These are phyloP conservation scores for Pogonomyrmex barbatus DNA, from an alignment of 1,140 invertebrate genomes.

Conservation along the genomic window DNA sequence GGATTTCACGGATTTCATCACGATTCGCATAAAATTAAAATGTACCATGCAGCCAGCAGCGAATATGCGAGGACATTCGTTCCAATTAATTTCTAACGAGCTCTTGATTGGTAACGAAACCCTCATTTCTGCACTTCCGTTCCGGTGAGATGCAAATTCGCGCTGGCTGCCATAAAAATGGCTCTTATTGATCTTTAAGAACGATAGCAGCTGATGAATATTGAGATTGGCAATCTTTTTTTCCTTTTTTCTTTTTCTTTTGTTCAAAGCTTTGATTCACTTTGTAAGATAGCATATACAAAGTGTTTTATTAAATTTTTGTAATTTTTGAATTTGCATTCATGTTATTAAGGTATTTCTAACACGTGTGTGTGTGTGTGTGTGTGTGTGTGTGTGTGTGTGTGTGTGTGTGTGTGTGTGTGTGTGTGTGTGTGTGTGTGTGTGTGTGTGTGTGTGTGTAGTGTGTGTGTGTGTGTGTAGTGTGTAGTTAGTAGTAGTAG, in stretches of 20 bases:
- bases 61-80: conserved; percentile 50
- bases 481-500: too few species aligned
- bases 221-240: conserved; percentile 14
- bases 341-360: not conserved
- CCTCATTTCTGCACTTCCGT: conserved; percentile 37
- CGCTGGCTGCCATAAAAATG: conserved; percentile 5
- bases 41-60: conserved; percentile 20
- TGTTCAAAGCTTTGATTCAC: conserved; percentile 6
- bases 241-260: not conserved
- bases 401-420: too few species aligned
- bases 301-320: conserved; percentile 42
- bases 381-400: too few species aligned
- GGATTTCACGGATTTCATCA: conserved; percentile 62
- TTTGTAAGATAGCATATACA: not conserved
- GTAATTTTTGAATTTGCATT: not conserved
- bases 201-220: conserved; percentile 9
- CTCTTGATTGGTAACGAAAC: conserved; percentile 52
- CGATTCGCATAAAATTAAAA: conserved; percentile 68
- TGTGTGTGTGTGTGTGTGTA: too few species aligned
- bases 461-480: too few species aligned
- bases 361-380: not conserved
- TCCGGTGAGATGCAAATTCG: conserved; percentile 44
- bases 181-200: conserved; percentile 54
- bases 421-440: too few species aligned
- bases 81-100: conserved; percentile 75